These are phyloP conservation scores for Rhinolophus sinicus DNA, from an alignment of 2,113 vertebrate species.

Conservation along the genomic window DNA sequence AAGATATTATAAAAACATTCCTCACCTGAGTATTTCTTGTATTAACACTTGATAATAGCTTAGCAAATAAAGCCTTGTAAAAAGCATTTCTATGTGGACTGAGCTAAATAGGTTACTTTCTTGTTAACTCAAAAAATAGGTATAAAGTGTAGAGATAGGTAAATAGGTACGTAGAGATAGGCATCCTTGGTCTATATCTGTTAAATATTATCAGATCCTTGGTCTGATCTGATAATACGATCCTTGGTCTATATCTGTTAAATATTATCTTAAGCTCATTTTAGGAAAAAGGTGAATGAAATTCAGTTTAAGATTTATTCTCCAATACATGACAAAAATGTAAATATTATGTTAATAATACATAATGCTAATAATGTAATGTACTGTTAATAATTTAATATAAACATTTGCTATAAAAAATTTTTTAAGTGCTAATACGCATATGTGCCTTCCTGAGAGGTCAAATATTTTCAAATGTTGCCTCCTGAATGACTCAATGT, in stretches of 20 bases:
- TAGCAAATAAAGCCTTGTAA: background rate
- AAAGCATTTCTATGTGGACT: background rate
- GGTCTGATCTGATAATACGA: no score
- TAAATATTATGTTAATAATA: background rate
- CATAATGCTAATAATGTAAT: no score
- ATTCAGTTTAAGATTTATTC: background rate
- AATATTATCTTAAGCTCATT: background rate
- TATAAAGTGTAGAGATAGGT: background rate
- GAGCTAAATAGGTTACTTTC: background rate
- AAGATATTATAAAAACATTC: conserved; percentile 22
- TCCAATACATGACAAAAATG: background rate
- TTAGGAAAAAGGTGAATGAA: background rate
- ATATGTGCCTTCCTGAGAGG: background rate
- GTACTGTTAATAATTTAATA: no score
- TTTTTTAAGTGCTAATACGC: background rate
- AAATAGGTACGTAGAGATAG: background rate
- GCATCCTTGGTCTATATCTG: background rate
- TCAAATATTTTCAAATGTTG: background rate
- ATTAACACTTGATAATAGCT: background rate
- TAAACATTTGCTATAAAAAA: background rate
- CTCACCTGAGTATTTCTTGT: background rate
- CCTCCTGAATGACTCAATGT: background rate
- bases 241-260: background rate
- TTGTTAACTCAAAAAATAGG: background rate
- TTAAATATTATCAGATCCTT: conserved; percentile 32